Evolutionary conservation across 2,888 invertebrate species (phyloP).

Genomic region (Cyclophora albipunctata): DNA sequence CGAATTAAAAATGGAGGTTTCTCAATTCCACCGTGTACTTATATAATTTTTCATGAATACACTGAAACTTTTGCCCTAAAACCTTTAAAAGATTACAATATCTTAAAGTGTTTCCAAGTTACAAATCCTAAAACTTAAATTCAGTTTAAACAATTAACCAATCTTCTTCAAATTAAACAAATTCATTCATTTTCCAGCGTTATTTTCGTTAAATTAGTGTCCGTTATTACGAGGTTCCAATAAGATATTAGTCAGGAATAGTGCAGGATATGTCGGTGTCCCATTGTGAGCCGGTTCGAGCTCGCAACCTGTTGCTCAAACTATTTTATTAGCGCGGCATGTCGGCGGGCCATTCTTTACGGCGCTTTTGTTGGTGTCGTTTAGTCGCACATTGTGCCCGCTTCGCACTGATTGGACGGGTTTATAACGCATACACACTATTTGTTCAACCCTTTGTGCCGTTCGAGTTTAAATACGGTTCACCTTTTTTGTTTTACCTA

Average conservation of each 20-base stretch:
- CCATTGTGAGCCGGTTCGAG: slow-evolving; percentile 55
- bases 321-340: slow-evolving; percentile 72
- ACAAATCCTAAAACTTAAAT: too few relatives aligned
- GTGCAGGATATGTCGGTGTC: slow-evolving; percentile 8
- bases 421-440: slow-evolving; percentile 58
- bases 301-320: slow-evolving; percentile 66
- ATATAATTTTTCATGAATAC: too few relatives aligned
- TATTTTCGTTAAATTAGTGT: too few relatives aligned
- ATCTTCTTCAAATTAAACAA: too few relatives aligned
- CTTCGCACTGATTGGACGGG: slow-evolving; percentile 59
- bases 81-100: too few relatives aligned
- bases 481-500: slow-evolving; percentile 15
- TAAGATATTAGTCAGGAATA: slow-evolving; percentile 11
- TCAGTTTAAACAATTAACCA: too few relatives aligned
- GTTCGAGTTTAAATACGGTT: slow-evolving; percentile 20
- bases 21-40: too few relatives aligned
- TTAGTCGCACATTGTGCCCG: slow-evolving; percentile 58
- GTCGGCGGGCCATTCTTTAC: slow-evolving; percentile 72
- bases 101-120: too few relatives aligned
- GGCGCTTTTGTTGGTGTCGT: slow-evolving; percentile 67
- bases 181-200: too few relatives aligned
- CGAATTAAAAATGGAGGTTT: too few relatives aligned
- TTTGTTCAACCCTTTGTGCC: slow-evolving; percentile 30
- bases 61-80: too few relatives aligned
- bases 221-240: not conserved